A percentile compares a stretch with the other conserved stretches of the same genome.
These are phyloP conservation scores for Microctenopoma steveboyesi DNA, from an alignment of 2,797 vertebrate genomes.

Conservation along the genomic window DNA sequence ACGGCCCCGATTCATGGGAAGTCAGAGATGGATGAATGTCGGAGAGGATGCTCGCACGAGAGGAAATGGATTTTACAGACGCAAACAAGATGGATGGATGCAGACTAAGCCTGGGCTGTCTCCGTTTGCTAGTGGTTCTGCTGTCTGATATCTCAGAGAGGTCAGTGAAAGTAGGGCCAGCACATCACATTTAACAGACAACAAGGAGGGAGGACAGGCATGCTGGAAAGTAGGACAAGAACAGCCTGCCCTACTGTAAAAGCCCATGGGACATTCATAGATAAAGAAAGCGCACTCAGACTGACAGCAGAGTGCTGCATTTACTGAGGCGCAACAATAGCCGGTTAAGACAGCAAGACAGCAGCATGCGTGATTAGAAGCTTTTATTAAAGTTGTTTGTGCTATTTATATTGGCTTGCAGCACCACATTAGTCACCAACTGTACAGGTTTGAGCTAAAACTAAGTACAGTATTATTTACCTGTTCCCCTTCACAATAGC, in stretches of 20 bases:
- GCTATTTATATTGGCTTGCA: constrained; percentile 23
- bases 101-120: constrained; percentile 30
- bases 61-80: constrained; percentile 66
- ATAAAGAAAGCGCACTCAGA: constrained; percentile 68
- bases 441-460: constrained; percentile 26
- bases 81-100: constrained; percentile 65
- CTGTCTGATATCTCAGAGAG: constrained; percentile 54
- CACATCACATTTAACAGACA: constrained; percentile 63
- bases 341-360: constrained; percentile 33
- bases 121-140: constrained; percentile 13
- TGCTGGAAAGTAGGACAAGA: constrained; percentile 72
- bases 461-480: constrained; percentile 21
- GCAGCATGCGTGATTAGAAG: constrained; percentile 21
- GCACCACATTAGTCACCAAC: constrained; percentile 23
- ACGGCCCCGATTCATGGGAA: constrained; percentile 46
- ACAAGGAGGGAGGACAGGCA: constrained; percentile 51
- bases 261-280: constrained; percentile 59
- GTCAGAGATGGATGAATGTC: constrained; percentile 59
- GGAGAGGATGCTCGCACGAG: constrained; percentile 38
- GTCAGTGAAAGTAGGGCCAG: constrained; percentile 41
- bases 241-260: constrained; percentile 73
- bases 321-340: constrained; percentile 49
- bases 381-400: constrained; percentile 32
- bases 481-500: not conserved
- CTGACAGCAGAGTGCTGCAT: constrained; percentile 52